A percentile compares a stretch with the other conserved stretches of the same genome.
Conservation (phyloP, 2,113 vertebrate genomes). For the Arizona elegans region DNA sequence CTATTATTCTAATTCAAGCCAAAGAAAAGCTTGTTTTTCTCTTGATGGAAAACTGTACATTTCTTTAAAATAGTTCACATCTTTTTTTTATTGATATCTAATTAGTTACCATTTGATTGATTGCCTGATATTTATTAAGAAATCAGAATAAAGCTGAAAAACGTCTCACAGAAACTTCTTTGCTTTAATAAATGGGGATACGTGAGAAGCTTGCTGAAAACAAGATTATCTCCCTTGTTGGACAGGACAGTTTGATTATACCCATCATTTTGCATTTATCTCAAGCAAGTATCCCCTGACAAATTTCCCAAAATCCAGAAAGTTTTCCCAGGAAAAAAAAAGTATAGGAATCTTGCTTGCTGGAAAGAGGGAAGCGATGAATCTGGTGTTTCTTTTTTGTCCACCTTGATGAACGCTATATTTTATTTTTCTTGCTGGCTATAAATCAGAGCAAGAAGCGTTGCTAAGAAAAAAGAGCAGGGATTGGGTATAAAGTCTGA, state of each 20-base stretch:
- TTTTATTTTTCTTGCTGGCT: constrained; percentile 50
- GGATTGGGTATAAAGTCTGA: rapidly evolving
- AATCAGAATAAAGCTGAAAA: constrained; percentile 21
- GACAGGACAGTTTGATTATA: background rate
- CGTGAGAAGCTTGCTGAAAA: constrained; percentile 9
- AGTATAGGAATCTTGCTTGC: background rate
- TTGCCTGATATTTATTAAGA: background rate
- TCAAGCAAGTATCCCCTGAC: background rate
- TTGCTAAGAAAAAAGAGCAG: background rate
- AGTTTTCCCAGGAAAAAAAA: background rate
- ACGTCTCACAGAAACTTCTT: background rate
- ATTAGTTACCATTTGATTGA: rapidly evolving
- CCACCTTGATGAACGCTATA: background rate
- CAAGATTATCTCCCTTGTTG: background rate
- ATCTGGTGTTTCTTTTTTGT: background rate
- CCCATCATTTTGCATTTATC: background rate
- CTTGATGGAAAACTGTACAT: background rate
- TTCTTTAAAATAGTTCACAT: background rate
- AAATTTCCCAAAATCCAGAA: background rate
- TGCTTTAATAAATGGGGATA: constrained; percentile 8
- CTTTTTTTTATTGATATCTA: background rate
- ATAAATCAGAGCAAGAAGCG: constrained; percentile 55
- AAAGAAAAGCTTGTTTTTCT: background rate
- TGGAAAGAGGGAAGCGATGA: background rate
- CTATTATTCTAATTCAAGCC: background rate